phyloP scores from a whole-genome alignment of 2,113 vertebrate genomes.

The Calcarius ornatus region DNA sequence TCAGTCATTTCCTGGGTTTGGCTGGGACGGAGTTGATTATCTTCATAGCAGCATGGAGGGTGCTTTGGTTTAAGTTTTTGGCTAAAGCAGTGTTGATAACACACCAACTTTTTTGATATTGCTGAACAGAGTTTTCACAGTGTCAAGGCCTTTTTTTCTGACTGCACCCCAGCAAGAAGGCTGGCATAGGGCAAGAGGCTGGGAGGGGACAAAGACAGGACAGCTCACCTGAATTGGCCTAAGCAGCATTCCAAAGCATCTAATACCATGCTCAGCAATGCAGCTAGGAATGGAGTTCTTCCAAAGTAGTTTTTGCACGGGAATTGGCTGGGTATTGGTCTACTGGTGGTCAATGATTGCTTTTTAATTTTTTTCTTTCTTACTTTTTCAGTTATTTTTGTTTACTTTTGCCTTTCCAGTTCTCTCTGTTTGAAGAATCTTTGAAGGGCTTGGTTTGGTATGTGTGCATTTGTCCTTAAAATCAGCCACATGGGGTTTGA shows the following conservation, averaged over 20 bases:
- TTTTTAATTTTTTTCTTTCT: neutral
- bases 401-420: neutral
- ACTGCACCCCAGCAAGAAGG: neutral
- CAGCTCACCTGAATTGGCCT: neutral
- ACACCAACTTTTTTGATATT: neutral
- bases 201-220: neutral
- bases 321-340: neutral
- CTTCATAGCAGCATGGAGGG: neutral
- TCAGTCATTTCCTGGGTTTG: neutral
- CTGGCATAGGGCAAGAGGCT: accelerated
- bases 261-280: neutral
- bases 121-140: neutral
- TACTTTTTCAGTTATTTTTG: neutral
- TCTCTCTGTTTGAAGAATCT: neutral
- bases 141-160: neutral
- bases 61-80: neutral
- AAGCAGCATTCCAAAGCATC: neutral
- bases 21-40: neutral
- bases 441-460: neutral
- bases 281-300: neutral
- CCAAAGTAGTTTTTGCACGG: neutral
- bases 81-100: neutral
- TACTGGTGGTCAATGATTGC: neutral
- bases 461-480: neutral
- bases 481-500: neutral